phyloP scores from a whole-genome alignment of 2,113 vertebrate species.

The Syngnathus scovelli region DNA sequence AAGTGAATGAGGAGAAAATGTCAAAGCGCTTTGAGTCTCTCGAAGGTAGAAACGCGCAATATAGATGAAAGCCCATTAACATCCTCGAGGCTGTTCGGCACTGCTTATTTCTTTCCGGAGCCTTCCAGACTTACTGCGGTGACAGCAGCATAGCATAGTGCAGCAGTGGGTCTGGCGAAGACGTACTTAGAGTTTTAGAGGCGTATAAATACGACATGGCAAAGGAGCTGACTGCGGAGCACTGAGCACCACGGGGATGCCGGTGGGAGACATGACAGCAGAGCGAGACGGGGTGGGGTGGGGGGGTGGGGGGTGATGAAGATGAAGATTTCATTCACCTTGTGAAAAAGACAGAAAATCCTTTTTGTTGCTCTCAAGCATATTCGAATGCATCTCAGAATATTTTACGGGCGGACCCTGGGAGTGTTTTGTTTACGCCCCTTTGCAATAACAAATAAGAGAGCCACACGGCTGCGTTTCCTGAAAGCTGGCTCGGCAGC shows the following conservation, averaged over 20 bases:
- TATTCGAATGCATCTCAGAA: conserved; percentile 37
- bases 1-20: too few species aligned
- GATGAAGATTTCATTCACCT: conserved; percentile 57
- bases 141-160: conserved; percentile 45
- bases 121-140: conserved; percentile 54
- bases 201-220: conserved; percentile 48
- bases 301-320: conserved; percentile 33
- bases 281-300: conserved; percentile 21
- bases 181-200: conserved; percentile 63
- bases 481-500: conserved; percentile 17
- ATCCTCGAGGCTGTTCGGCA: conserved; percentile 1
- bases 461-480: neutral
- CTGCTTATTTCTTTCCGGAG: conserved; percentile 26
- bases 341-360: neutral
- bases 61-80: neutral
- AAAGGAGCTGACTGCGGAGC: conserved; percentile 54
- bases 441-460: neutral
- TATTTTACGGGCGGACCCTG: neutral
- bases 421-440: neutral
- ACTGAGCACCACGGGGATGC: conserved; percentile 49
- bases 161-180: conserved; percentile 55
- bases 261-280: conserved; percentile 49
- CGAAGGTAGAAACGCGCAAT: neutral
- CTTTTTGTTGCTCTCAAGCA: conserved; percentile 37
- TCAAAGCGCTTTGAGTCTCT: too few species aligned